Percentiles rank a stretch among this genome's conserved stretches.
phyloP scores from a whole-genome alignment of 2,888 invertebrate genomes.

The Hydraecia micacea region DNA sequence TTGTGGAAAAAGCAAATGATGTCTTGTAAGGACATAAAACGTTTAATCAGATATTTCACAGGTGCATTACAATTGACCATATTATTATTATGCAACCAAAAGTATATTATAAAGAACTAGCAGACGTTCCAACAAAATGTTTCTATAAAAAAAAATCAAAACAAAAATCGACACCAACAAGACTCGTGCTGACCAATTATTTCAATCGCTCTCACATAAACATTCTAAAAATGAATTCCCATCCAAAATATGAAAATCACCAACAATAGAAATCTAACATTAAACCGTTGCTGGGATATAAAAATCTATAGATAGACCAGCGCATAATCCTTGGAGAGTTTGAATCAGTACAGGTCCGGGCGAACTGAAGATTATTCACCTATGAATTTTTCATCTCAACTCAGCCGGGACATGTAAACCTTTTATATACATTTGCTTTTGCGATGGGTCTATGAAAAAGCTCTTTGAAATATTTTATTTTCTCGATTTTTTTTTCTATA shows the following conservation, averaged over 20 bases:
- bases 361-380: conserved; percentile 66
- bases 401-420: conserved; percentile 64
- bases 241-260: conserved; percentile 17
- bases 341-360: conserved; percentile 46
- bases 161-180: not conserved
- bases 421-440: conserved; percentile 68
- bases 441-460: conserved; percentile 51
- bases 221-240: not conserved
- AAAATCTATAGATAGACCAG: conserved; percentile 54
- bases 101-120: not conserved
- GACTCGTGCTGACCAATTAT: not conserved
- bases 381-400: conserved; percentile 69
- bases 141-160: not conserved
- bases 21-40: not conserved
- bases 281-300: conserved; percentile 43
- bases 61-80: not conserved
- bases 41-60: not conserved
- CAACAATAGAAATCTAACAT: conserved; percentile 45
- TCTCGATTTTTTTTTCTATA: conserved; percentile 12
- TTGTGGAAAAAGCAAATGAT: not conserved
- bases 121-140: too few species aligned
- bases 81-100: not conserved
- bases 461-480: conserved; percentile 45
- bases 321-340: conserved; percentile 57
- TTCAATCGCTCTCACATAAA: not conserved